Conservation (phyloP, 2,113 vertebrate genomes). For the Melanotaenia duboulayi region DNA sequence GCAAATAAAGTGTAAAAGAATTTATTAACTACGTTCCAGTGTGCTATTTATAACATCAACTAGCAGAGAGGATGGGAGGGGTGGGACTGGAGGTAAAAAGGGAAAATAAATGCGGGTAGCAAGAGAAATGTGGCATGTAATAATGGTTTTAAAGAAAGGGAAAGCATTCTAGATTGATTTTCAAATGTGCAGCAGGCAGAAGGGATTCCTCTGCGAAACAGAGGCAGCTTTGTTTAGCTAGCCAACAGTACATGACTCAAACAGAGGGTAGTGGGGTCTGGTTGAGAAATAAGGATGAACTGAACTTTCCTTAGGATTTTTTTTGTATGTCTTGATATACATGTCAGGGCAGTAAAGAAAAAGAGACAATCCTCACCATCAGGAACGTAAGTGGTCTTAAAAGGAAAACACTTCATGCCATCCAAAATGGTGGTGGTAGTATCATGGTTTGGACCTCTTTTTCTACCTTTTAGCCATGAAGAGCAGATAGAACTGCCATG, state of each 20-base stretch:
- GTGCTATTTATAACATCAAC: constrained; percentile 41
- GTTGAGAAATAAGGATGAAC: constrained; percentile 4
- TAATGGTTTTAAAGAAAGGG: constrained; percentile 46
- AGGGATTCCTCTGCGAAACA: constrained; percentile 54
- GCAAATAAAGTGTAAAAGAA: constrained; percentile 5
- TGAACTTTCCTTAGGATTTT: neutral
- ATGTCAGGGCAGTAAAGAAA: no score
- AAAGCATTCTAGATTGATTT: constrained; percentile 55
- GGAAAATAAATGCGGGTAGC: constrained; percentile 38
- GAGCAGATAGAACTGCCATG: no score
- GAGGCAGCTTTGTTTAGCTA: constrained; percentile 56
- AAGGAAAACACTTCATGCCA: no score
- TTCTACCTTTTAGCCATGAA: no score
- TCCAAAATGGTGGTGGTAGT: no score
- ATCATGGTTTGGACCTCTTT: no score
- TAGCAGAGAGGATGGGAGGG: constrained; percentile 17
- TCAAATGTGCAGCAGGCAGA: constrained; percentile 43
- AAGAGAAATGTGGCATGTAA: constrained; percentile 28
- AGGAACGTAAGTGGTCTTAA: no score
- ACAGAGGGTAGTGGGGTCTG: constrained; percentile 16
- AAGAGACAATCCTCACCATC: no score
- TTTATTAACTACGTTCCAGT: constrained; percentile 14
- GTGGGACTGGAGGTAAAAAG: constrained; percentile 17
- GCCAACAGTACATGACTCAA: constrained; percentile 11
- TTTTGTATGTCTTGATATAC: neutral